phyloP scores from a whole-genome alignment of 2,888 invertebrate species.

The Eueremaeus valkanovi region DNA sequence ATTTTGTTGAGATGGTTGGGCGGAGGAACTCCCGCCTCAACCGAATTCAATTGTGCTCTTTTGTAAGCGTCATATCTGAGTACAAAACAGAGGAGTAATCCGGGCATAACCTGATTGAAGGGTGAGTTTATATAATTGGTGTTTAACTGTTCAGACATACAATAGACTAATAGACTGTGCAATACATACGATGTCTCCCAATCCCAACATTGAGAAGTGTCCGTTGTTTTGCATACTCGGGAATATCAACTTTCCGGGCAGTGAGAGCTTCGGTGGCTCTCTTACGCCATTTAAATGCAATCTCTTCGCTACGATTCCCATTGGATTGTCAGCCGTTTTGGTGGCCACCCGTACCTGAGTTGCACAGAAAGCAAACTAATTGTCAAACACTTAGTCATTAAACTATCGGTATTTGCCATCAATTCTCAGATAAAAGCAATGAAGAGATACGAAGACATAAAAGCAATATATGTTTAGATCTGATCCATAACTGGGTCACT shows the following conservation, averaged over 20 bases:
- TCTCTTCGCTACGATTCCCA: slow-evolving; percentile 87
- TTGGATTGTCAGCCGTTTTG: slow-evolving; percentile 57
- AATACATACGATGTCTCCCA: slow-evolving; percentile 60
- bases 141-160: background rate
- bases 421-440: too few relatives aligned
- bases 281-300: slow-evolving; percentile 71
- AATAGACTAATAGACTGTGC: slow-evolving; percentile 46
- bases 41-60: slow-evolving; percentile 68
- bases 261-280: slow-evolving; percentile 88
- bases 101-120: slow-evolving; percentile 76
- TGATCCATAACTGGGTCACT: too few relatives aligned
- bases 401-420: too few relatives aligned
- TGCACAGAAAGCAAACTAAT: background rate
- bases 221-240: slow-evolving; percentile 88
- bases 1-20: slow-evolving; percentile 56
- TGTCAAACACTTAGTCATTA: background rate
- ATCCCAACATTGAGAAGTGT: slow-evolving; percentile 91
- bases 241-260: slow-evolving; percentile 95
- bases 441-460: too few relatives aligned
- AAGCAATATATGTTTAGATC: too few relatives aligned
- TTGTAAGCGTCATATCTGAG: slow-evolving; percentile 96
- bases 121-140: background rate
- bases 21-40: slow-evolving; percentile 60
- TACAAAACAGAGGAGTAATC: slow-evolving; percentile 88
- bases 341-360: slow-evolving; percentile 58